Evolutionary conservation across 2,888 invertebrate genomes (phyloP), one percentile per base, ranked within the genome.

Genomic region (Drosophila anceps): DNA sequence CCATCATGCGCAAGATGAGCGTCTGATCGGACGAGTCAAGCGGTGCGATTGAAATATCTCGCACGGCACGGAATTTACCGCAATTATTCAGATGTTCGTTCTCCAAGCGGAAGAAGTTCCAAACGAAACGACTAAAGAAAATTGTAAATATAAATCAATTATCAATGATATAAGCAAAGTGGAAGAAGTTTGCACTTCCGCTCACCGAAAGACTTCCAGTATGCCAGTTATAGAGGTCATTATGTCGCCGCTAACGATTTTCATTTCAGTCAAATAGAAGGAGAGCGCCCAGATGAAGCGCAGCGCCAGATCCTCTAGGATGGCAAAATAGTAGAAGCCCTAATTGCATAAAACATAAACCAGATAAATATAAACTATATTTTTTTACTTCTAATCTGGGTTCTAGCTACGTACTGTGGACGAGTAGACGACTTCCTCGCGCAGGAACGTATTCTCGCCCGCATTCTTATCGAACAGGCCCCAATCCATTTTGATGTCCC

Each of bases 401-500:
- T 1, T 6, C 1, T 20, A 6, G 27, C 2, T 15, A 81, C 95
- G 94, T 93, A 98, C 98, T 92, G 96, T 96, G 29, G 97, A 96
- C 20, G 98, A 97, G 92, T 99, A 99, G 12, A 99, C 98, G 68
- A 98, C 96, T 94, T 99, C 98, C 92, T 99, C 98, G 46, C 99
- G 94, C 1, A 99, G 94, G 92, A 98, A 96, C 92, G 95, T 95
- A 94, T 98, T 98, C 94, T 98, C 98, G 0, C 97, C 97, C 1
- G 98, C 96, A 81, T 97, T 97, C 64, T 96, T 95, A 91, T 98
- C 98, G 90, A 99, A 96, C 64, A 99, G 94, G 0, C 99, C 99
- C 99, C 99, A 99, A 94, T 99, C 99, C 97, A 99, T 98, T 93
- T 97, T 98, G 39, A 99, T 96, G 93, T 99, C 99, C 99, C 99